These are phyloP conservation scores for Rallus crepitans DNA, from an alignment of 2,797 vertebrate species.

Conservation along the genomic window DNA sequence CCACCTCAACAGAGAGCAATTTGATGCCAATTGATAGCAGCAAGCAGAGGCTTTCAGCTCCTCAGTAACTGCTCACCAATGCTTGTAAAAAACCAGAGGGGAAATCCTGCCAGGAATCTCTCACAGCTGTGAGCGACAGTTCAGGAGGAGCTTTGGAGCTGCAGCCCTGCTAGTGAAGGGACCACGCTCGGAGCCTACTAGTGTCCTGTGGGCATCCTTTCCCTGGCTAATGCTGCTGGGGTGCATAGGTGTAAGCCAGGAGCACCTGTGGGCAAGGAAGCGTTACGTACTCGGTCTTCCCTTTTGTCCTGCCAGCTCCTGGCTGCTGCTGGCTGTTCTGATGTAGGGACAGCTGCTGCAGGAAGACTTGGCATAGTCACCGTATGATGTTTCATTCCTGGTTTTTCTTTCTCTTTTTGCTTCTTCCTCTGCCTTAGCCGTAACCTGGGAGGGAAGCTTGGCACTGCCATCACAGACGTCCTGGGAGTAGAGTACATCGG, in stretches of 20 bases:
- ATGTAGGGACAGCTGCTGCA: not conserved
- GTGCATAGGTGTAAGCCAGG: not conserved
- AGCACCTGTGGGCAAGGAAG: not conserved
- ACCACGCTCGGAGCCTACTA: not conserved
- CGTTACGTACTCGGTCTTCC: not conserved
- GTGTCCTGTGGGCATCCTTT: not conserved
- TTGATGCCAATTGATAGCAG: not conserved
- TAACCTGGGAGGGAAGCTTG: slow-evolving; percentile 94
- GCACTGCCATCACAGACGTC: slow-evolving; percentile 85
- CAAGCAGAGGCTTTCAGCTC: not conserved
- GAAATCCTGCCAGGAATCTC: not conserved
- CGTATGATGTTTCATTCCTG: not conserved
- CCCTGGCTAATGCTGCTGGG: not conserved
- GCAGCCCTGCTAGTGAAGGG: not conserved
- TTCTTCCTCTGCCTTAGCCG: slow-evolving; percentile 78
- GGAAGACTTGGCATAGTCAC: not conserved
- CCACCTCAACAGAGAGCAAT: not conserved
- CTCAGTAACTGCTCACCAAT: not conserved
- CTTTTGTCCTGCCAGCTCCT: not conserved
- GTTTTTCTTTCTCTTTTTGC: not conserved
- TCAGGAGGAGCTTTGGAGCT: not conserved
- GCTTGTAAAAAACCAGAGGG: not conserved
- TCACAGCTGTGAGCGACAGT: fast-evolving
- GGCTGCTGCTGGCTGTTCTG: not conserved
- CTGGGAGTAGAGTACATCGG: slow-evolving; percentile 91